Conservation (phyloP, 2,113 vertebrate genomes). For the Percopsis transmontana region DNA sequence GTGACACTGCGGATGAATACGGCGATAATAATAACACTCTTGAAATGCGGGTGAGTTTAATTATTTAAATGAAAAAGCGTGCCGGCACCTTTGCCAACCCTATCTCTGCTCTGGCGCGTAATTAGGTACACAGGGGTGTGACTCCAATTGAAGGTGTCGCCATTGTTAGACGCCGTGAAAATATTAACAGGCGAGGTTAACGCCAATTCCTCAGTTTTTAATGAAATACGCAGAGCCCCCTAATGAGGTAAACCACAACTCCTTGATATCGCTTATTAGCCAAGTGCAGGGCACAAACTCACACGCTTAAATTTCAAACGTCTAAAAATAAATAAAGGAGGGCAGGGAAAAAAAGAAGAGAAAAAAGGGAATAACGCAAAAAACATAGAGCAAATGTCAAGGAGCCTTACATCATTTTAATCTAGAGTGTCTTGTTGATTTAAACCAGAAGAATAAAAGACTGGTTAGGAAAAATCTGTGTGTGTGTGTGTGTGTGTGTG, state of each 20-base stretch:
- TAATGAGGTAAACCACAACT: constrained; percentile 98
- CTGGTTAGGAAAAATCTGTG: constrained; percentile 75
- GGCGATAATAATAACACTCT: constrained; percentile 43
- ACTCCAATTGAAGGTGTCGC: constrained; percentile 96
- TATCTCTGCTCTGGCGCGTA: constrained; percentile 84
- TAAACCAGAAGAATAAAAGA: constrained; percentile 82
- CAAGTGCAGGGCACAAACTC: constrained; percentile 88
- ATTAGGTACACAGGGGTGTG: constrained; percentile 96
- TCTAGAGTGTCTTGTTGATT: constrained; percentile 86
- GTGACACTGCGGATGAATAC: constrained; percentile 17
- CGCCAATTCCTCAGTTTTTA: constrained; percentile 96
- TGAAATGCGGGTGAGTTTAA: constrained; percentile 33
- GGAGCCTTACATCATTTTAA: constrained; percentile 87
- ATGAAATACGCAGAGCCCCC: constrained; percentile 95
- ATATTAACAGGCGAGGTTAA: constrained; percentile 97
- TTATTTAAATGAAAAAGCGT: constrained; percentile 59
- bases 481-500: constrained; percentile 17
- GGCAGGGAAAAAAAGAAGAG: constrained; percentile 21
- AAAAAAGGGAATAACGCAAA: constrained; percentile 33
- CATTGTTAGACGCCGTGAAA: constrained; percentile 95
- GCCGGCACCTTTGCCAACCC: constrained; percentile 82
- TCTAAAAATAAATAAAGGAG: constrained; percentile 85
- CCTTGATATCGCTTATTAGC: constrained; percentile 98
- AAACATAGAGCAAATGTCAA: constrained; percentile 87
- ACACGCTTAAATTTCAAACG: constrained; percentile 89